Evolutionary conservation across 2,888 invertebrate species (phyloP), one percentile per base, ranked within the genome.

Genomic region (Hartigia nigra): DNA sequence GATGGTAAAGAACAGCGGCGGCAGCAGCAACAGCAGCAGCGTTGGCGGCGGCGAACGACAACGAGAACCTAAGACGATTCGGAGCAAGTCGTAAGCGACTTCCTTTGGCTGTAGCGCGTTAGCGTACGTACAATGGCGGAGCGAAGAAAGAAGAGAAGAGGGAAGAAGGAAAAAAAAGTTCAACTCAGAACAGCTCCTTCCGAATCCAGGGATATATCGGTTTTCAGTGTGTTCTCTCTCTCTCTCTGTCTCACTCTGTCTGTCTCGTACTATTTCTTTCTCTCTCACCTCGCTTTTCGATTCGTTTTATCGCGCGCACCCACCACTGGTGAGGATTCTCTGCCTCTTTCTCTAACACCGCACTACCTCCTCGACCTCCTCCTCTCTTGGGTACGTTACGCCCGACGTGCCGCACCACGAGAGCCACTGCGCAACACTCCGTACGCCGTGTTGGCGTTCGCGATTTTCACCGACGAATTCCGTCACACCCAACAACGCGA

Each of bases 71-170:
- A 31, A 34, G 31, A 55, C 81, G 79, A 81, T 82, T 76, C 81
- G 82, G 80, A 80, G 80, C 78, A 81, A 74, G 74, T 77, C 76
- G 75, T 69, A 74, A n/a, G 11, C 23, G 23, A 74, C 32, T 81
- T 81, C 84, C 77, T 81, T 84, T 81, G 83, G 84, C 84, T 80
- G 79, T 77, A 81, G 81, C 82, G 81, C 80, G 80, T 81, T 77
- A 78, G 34, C 36, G 76, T 81, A 85, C 82, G 84, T 86, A 86
- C 88, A 87, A 87, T 87, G 87, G 87, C 87, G 87, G 87, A 87
- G 84, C 80, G 75, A 79, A 79, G 76, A 79, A 55, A 55, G 55
- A 72, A 31, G 72, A 31, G 72, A 72, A 35, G 31, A 32, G 72
- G 72, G 31, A 72, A 23, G 72, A 31, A 12, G 72, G 31, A 23